Evolutionary conservation across 37 sponge, comb jelly and placozoan species (phyloP), one percentile per base, ranked within the genome.

Genomic region (Amphimedon queenslandica): DNA sequence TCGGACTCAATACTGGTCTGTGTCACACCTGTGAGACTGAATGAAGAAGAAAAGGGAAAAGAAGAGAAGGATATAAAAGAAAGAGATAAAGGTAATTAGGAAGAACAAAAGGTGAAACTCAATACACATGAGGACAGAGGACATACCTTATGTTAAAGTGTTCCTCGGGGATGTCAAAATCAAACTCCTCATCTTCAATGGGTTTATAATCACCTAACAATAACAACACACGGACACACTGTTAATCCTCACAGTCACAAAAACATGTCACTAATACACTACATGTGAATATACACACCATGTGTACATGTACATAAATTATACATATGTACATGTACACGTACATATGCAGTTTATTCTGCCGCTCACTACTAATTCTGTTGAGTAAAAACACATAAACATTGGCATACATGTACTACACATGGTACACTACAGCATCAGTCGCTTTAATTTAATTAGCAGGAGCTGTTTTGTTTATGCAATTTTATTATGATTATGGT

Each of bases 171-270:
- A 64, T 40, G 40, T 43, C 67, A 40, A 76, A 65, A 32, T 76
- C 77, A 66, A 76, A 76, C 43, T 65, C 41, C 66, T 76, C 77
- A 16, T 76, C 77, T 37, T 76, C 77, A 64, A 76, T 65, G 10
- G 64, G 77, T 66, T 37, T 76, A 10, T 65, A 23, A 29, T 40
- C 77, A 65, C 47, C 51, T 18, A 13, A 47, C n/a, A n/a, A n/a
- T n/a, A n/a, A n/a, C n/a, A n/a, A n/a, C n/a, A n/a, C n/a, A n/a
- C n/a, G n/a, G n/a, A n/a, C n/a, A n/a, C n/a, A n/a, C n/a, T n/a
- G n/a, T n/a, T n/a, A n/a, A n/a, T n/a, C n/a, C n/a, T n/a, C n/a
- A n/a, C n/a, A n/a, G n/a, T n/a, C n/a, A n/a, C n/a, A n/a, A n/a
- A n/a, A n/a, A n/a, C n/a, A 47, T 13, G 13, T 8, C 13, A 47